These are phyloP conservation scores for Archips xylosteana DNA, from an alignment of 2,888 invertebrate genomes.

Conservation along the genomic window DNA sequence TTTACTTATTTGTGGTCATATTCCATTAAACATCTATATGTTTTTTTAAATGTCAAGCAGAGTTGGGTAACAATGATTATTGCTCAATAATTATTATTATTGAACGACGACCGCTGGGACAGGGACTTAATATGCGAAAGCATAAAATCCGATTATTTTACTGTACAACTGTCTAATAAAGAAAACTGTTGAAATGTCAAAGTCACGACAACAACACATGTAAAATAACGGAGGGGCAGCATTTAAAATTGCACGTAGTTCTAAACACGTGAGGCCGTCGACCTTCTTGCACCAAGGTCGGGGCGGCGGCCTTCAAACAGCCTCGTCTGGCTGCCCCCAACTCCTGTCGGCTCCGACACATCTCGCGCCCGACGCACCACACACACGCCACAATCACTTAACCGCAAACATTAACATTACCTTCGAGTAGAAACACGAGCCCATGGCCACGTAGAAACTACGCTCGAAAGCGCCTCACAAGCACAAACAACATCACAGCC, in stretches of 20 bases:
- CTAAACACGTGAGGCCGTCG: conserved; percentile 78
- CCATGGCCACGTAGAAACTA: conserved; percentile 79
- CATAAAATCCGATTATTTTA: not conserved
- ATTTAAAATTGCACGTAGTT: conserved; percentile 65
- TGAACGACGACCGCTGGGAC: not conserved
- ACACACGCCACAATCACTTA: conserved; percentile 57
- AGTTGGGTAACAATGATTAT: not conserved
- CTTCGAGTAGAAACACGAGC: conserved; percentile 75
- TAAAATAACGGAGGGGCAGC: conserved; percentile 2
- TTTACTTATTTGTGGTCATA: not conserved
- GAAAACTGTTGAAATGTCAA: not conserved
- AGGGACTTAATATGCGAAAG: not conserved
- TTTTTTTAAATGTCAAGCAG: not conserved
- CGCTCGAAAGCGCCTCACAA: conserved; percentile 68
- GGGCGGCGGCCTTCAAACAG: conserved; percentile 82
- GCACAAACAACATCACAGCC: conserved; percentile 66
- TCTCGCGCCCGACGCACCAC: conserved; percentile 65
- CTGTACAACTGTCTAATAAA: not conserved
- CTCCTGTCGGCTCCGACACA: conserved; percentile 62
- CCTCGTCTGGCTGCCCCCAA: conserved; percentile 75
- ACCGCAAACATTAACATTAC: conserved; percentile 67
- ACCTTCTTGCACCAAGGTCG: conserved; percentile 83
- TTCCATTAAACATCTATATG: not conserved
- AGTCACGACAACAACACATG: not conserved
- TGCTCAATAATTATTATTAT: not conserved